Base-by-base conservation (phyloP, 2,888 invertebrate species). In the Drosophila birchii region DNA sequence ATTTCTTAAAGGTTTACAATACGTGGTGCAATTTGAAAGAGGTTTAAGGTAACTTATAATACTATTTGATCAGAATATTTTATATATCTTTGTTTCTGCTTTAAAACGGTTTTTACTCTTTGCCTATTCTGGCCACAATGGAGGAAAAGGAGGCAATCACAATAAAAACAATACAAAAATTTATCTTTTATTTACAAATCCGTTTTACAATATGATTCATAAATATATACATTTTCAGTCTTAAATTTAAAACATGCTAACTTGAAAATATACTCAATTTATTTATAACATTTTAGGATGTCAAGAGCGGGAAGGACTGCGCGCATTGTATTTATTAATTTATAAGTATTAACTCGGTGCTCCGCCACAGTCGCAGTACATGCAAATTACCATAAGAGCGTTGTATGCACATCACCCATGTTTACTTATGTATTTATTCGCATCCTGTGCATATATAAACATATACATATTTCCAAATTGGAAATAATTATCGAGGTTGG, bases 321-420 rank as follows among this genome's bases (percentile, higher is more conserved):
- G 47, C 49, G 18, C 41, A n/a, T 18, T 45, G 34, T 39, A 47
- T 34, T 49, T 68, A 67, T 67, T 68, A 67, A 68, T 66, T 66
- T 68, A 56, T 66, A 67, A 66, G 67, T 41, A 66, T 55, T 47
- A 66, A 44, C 51, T 44, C 29, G 43, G 20, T 20, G 51, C 20
- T 9, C 20, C 14, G 20, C 16, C 23, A 23, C 23, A 44, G 16
- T 14, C 44, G 16, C 20, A 51, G 51, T 51, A 20, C 20, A 51
- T 20, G 34, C 34, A 20, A 51, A 34, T 20, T 34, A 23, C 23
- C 23, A 23, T 23, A 34, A 16, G 51, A 20, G 34, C 16, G 16
- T 34, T 34, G n/a, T 29, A n/a, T 47, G 9, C 12, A 12, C 34
- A 45, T n/a, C 16, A 47, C 18, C 18, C 20, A 32, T 14, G 9